Conservation (phyloP, 2,113 vertebrate genomes). For the Cromileptes altivelis region DNA sequence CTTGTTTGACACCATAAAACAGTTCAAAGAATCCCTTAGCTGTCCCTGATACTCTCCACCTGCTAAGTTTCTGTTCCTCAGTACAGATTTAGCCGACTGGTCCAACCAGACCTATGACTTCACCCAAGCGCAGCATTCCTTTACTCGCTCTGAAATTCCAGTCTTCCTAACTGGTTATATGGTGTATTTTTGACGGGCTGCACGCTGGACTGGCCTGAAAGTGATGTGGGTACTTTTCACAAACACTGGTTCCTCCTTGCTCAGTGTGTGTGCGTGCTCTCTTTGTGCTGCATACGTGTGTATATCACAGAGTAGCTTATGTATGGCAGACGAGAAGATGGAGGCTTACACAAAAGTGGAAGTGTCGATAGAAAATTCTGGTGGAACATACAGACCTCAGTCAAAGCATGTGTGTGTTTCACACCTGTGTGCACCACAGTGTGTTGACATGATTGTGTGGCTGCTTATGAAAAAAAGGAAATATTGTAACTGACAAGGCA, state of each 20-base stretch:
- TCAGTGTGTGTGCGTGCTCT: slow-evolving; percentile 4
- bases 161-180: slow-evolving; percentile 17
- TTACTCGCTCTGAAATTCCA: slow-evolving; percentile 47
- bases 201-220: slow-evolving; percentile 53
- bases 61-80: slow-evolving; percentile 5
- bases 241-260: slow-evolving; percentile 21
- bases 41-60: neutral
- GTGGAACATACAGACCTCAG: slow-evolving; percentile 29
- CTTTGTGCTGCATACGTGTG: neutral
- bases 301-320: neutral
- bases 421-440: neutral
- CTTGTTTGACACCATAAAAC: neutral
- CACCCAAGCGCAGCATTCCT: slow-evolving; percentile 2
- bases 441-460: slow-evolving; percentile 6
- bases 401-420: neutral
- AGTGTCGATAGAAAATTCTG: slow-evolving; percentile 37
- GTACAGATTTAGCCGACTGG: neutral
- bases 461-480: slow-evolving; percentile 36
- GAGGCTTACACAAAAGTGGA: slow-evolving; percentile 44
- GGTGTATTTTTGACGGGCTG: slow-evolving; percentile 63
- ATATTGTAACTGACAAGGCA: neutral
- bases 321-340: slow-evolving; percentile 27
- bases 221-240: slow-evolving; percentile 44
- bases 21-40: neutral
- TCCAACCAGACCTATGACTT: neutral